Evolutionary conservation across 35 echinoderm and acorn worm genomes (phyloP), one percentile per base, ranked within the genome.

Genomic region (Ophioderma brevispina): DNA sequence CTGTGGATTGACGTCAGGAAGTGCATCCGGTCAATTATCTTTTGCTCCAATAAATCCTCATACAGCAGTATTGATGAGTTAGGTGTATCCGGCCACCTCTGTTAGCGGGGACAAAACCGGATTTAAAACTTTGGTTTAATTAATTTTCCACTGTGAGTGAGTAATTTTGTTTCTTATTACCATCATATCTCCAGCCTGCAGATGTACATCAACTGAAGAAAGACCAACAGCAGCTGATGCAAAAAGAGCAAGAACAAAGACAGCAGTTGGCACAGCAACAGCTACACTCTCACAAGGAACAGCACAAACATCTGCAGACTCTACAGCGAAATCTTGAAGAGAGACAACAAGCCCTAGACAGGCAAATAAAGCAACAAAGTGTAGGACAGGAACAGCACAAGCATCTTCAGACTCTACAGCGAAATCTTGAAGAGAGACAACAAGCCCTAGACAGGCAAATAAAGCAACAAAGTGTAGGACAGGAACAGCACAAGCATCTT

Each of bases 241-340:
- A 79, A 50, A 88, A 35, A 30, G 85, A 87, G 31, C 80, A 93
- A 33, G 78, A 82, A 37, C 92, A 93, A 59, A 28, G 87, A 38
- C 78, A 63, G 70, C 55, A 59, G 75, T 38, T 93, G 1, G 86
- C 75, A n/a, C 77, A 89, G 30, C 85, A 83, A 23, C 64, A 88
- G 40, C 86, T 80, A 52, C 32, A 55, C 32, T 76, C 78, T 14
- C 76, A 80, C 39, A 81, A 32, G 35, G 87, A 42, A 42, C 87
- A 89, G 32, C 55, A 81, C n/a, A 84, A 88, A 63, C 87, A 88
- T 32, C 85, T 85, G 33, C 85, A 88, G 79, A 82, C 59, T 38
- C 92, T 93, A 37, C 85, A 89, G 28, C 55, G 88, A 32, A 88
- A 85, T 59, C 90, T 85, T 80, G 37, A 55, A 49, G 52, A 89